phyloP scores from a whole-genome alignment of 2,797 vertebrate genomes.

The Tragopan temminckii region DNA sequence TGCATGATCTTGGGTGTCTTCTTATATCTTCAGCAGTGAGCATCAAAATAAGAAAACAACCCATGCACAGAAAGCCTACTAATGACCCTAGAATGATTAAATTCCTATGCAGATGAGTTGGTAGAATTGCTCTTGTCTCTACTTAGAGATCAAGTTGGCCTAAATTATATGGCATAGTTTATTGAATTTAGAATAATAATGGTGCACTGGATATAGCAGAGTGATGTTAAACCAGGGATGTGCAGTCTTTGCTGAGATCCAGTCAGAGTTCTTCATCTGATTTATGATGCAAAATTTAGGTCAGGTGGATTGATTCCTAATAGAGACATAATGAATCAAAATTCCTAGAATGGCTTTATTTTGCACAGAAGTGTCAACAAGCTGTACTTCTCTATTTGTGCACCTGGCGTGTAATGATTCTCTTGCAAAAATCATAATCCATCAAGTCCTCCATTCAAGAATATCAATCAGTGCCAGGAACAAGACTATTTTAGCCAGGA shows the following conservation, averaged over 20 bases:
- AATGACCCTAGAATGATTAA: not conserved
- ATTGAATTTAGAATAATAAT: constrained; percentile 26
- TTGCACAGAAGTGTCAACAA: constrained; percentile 78
- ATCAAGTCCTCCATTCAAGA: constrained; percentile 81
- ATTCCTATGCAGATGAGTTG: not conserved
- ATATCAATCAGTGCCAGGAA: constrained; percentile 79
- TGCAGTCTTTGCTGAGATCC: constrained; percentile 48
- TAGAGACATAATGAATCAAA: constrained; percentile 82
- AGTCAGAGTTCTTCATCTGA: constrained; percentile 59
- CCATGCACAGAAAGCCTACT: not conserved
- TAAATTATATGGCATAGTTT: constrained; percentile 62
- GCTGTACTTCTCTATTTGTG: constrained; percentile 84
- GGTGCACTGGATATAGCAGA: constrained; percentile 8
- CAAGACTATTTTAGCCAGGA: constrained; percentile 72
- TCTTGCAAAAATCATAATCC: constrained; percentile 82
- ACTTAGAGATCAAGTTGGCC: constrained; percentile 18
- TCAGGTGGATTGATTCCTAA: constrained; percentile 80
- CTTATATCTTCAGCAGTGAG: not conserved
- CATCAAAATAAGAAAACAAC: not conserved
- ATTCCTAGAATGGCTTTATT: constrained; percentile 77
- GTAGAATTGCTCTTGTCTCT: constrained; percentile 1
- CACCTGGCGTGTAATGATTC: constrained; percentile 81
- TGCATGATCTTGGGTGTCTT: not conserved
- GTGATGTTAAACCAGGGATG: constrained; percentile 54
- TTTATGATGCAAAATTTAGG: constrained; percentile 79